Conservation (phyloP, 30 jellyfish, hydroid and myxozoan species). For the Catostylus mosaicus region DNA sequence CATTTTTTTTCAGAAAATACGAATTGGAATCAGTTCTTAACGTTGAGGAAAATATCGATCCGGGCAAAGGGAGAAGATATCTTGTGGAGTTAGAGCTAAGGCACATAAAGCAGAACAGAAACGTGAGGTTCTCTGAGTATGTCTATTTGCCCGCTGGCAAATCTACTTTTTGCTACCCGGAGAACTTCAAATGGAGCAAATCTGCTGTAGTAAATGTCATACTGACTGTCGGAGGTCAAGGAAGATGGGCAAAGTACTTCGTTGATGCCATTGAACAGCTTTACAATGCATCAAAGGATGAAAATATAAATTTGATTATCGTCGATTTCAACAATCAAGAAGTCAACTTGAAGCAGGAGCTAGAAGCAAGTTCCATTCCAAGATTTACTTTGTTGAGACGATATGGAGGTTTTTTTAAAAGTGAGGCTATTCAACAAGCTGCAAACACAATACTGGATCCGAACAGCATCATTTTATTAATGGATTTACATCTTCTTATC, state of each 20-base stretch:
- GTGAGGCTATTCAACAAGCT: slow-evolving; percentile 92
- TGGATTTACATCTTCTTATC: slow-evolving; percentile 83
- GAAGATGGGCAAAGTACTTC: slow-evolving; percentile 93
- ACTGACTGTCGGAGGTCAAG: slow-evolving; percentile 89
- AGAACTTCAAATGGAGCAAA: slow-evolving; percentile 84
- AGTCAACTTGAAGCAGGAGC: slow-evolving; percentile 61
- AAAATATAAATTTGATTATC: slow-evolving; percentile 66
- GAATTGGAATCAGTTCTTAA: slow-evolving; percentile 53
- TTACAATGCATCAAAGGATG: slow-evolving; percentile 81
- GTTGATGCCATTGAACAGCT: slow-evolving; percentile 63
- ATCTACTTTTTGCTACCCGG: slow-evolving; percentile 70
- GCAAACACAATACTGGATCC: slow-evolving; percentile 68
- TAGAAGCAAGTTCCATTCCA: slow-evolving; percentile 64
- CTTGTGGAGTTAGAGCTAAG: slow-evolving; percentile 84
- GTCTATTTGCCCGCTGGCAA: slow-evolving; percentile 57
- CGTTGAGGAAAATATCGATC: slow-evolving; percentile 81
- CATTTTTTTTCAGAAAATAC: slow-evolving; percentile 75
- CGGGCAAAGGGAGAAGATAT: slow-evolving; percentile 70
- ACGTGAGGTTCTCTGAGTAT: slow-evolving; percentile 79
- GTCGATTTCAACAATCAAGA: slow-evolving; percentile 90
- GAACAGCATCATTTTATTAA: slow-evolving; percentile 69
- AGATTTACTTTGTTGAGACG: slow-evolving; percentile 64
- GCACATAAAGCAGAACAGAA: background rate
- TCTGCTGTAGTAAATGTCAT: slow-evolving; percentile 85
- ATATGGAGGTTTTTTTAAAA: slow-evolving; percentile 79